These are phyloP conservation scores for Caerostris darwini DNA, from an alignment of 1,140 invertebrate genomes.

Conservation along the genomic window DNA sequence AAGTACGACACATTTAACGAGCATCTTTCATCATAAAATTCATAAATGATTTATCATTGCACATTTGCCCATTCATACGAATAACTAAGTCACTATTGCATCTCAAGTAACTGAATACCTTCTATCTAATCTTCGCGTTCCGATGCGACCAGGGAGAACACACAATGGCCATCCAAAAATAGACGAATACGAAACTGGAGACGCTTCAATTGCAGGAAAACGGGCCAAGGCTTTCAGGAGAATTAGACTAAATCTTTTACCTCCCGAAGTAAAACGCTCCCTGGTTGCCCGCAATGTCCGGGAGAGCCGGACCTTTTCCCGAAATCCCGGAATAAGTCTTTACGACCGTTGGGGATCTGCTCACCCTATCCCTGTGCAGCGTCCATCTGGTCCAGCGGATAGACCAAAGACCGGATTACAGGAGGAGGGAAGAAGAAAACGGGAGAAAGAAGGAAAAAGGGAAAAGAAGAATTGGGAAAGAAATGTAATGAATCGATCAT, in stretches of 20 bases:
- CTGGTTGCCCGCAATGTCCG: conserved; percentile 70
- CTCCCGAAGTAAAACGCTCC: conserved; percentile 62
- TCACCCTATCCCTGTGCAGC: neutral
- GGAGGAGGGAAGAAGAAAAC: neutral
- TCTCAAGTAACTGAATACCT: neutral
- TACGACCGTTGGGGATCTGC: conserved; percentile 61
- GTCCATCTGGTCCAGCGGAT: conserved; percentile 54
- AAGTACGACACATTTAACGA: neutral
- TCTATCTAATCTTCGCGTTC: neutral
- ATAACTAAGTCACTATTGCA: neutral
- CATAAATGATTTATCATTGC: neutral
- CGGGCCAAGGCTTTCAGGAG: conserved; percentile 57
- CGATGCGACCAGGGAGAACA: neutral
- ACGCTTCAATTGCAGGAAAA: conserved; percentile 30
- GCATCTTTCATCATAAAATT: neutral
- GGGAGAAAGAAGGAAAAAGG: neutral
- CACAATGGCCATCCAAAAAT: neutral
- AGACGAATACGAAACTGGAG: neutral
- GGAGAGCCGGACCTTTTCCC: conserved; percentile 43
- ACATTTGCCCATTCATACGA: neutral
- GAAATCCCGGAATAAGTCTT: conserved; percentile 75
- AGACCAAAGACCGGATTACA: conserved; percentile 52
- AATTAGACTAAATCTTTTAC: conserved; percentile 73
- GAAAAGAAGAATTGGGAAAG: conserved; percentile 33
- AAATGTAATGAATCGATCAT: conserved; percentile 76